Base-by-base conservation (phyloP, 2,888 invertebrate genomes). In the Protophormia terraenovae region DNA sequence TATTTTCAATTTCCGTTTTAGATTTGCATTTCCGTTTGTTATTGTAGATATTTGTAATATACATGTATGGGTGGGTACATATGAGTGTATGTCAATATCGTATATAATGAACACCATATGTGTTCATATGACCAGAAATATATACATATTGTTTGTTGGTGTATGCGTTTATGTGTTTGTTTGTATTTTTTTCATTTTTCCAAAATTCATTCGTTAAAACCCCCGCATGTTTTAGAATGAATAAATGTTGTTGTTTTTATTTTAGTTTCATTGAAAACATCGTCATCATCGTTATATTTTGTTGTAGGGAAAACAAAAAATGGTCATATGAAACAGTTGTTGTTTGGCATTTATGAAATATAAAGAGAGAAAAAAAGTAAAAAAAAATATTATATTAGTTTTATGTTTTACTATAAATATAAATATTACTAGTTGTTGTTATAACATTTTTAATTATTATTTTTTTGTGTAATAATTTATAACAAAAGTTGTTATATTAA, bases 1-100 rank as follows among this genome's bases (percentile, higher is more conserved):
- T 79, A 85, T 85, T 86, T 86, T 86, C 87, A 86, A 87, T 87
- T 86, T 87, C 87, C 87, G 83, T 86, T 83, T 79, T 86, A 80
- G 83, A 80, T 69, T 83, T 83, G 80, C 76, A 83, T 86, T 86
- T 86, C 83, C 83, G 79, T 78, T n/a, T 82, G 60, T 69, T 55
- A 35, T 62, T 32, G 47, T 58, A 7, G 27, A 50, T 55, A 71
- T 86, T 73, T 86, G 84, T 87, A n/a, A n/a, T n/a, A 77, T 87
- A 83, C 77, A 75, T 86, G 62, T 67, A 19, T 22, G 66, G 66
- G 58, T 38, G 64, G 29, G 73, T 82, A 72, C 86, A 78, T 87
- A 84, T 88, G 86, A 69, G 76, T 87, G 55, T 82, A 60, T 60
- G 73, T 47, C 79, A 50, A 53, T 58, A 73, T 58, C 83, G 66